Evolutionary conservation across 2,888 invertebrate genomes (phyloP), one percentile per base, ranked within the genome.

Genomic region (Stramonita haemastoma): DNA sequence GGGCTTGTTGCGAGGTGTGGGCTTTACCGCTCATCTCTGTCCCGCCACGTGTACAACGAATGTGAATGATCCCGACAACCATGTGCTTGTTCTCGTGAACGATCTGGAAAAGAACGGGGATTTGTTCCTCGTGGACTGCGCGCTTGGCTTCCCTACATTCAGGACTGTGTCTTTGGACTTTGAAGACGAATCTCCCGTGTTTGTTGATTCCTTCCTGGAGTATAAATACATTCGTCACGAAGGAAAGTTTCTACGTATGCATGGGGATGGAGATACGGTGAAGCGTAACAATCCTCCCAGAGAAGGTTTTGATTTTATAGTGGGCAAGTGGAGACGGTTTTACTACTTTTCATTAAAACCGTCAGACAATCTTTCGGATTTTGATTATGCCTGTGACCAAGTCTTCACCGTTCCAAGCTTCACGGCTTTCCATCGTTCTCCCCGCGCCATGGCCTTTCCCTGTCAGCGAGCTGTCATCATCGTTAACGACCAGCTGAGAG

Each of bases 111-210:
- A 73, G 66, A 15, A 26, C 17, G 91, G 90, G 17, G 93, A 93
- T 77, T 36, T 87, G 26, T 91, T 88, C 87, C 83, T 92, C 19
- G 87, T 91, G 8, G 92, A 92, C n/a, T 89, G 90, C 11, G 91
- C 89, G 0, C 83, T 89, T 84, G 92, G 91, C 0, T 89, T 89
- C 36, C 93, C 93, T 56, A 91, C 92, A n/a, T 93, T 91, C 81
- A 79, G 89, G 17, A 89, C 90, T 17, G 60, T 93, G 0, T 88
- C 90, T 88, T 81, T 93, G 60, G 90, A 91, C 77, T 92, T 92
- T 83, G 91, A 92, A 56, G 81, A 84, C 34, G 92, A 93, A 73
- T 91, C 92, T 1, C 91, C 91, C 0, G 66, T 87, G 22, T 92
- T 86, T 36, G 15, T 87, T 19, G 90, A 91, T 26, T 91, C 92